Percentiles rank a stretch among this genome's conserved stretches.
These are phyloP conservation scores for Amphimallon solstitiale DNA, from an alignment of 2,888 invertebrate genomes.

Conservation along the genomic window DNA sequence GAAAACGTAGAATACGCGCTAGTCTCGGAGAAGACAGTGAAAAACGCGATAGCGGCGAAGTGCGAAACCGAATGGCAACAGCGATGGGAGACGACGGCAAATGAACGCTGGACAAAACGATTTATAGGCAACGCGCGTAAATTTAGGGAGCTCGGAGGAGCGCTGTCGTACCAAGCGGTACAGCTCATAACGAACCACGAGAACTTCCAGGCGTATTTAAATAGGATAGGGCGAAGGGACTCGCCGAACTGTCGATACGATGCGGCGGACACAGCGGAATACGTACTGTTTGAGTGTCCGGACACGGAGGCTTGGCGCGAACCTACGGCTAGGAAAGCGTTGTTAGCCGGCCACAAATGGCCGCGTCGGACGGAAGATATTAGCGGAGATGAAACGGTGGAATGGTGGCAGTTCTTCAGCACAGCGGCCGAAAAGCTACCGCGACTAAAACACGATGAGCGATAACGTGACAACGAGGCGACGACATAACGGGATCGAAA, in stretches of 20 bases:
- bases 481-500: neutral
- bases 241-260: neutral
- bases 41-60: neutral
- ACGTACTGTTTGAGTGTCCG: constrained; percentile 6
- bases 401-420: no score
- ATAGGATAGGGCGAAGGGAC: constrained; percentile 9
- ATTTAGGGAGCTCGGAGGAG: neutral
- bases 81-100: neutral
- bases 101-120: neutral
- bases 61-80: neutral
- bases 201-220: constrained; percentile 1
- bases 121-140: neutral
- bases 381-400: neutral
- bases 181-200: neutral
- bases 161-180: constrained; percentile 4
- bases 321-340: neutral
- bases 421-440: no score
- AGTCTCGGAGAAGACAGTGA: neutral
- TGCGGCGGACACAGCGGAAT: constrained; percentile 8
- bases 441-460: no score
- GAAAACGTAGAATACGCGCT: neutral
- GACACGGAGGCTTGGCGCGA: neutral
- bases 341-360: neutral
- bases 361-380: neutral
- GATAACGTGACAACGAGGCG: neutral